Conservation (phyloP, 1,140 invertebrate species). For the Drosophila malerkotliana region DNA sequence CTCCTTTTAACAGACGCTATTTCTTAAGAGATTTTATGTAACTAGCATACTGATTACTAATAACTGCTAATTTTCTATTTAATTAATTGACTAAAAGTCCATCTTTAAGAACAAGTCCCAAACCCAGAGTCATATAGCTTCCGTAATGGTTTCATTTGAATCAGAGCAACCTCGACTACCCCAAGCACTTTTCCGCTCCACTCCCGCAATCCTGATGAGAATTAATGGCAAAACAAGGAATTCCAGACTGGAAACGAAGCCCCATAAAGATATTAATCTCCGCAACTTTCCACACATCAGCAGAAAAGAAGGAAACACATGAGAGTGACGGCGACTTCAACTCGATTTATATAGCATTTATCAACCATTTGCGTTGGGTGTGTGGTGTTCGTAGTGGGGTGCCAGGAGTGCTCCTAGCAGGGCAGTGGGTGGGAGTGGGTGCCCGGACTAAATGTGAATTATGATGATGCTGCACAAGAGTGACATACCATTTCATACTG, state of each 20-base stretch:
- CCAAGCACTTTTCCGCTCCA: neutral
- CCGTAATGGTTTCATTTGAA: neutral
- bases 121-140: too few relatives aligned
- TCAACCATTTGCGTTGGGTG: slow-evolving; percentile 57
- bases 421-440: slow-evolving; percentile 27
- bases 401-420: neutral
- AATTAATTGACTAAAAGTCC: too few relatives aligned
- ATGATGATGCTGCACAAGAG: slow-evolving; percentile 72
- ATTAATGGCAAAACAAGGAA: slow-evolving; percentile 22
- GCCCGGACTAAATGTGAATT: slow-evolving; percentile 56
- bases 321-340: slow-evolving; percentile 11
- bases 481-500: slow-evolving; percentile 54
- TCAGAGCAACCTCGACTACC: neutral
- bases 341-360: slow-evolving; percentile 43
- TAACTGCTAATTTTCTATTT: too few relatives aligned
- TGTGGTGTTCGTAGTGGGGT: neutral
- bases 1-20: too few relatives aligned
- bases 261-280: slow-evolving; percentile 41
- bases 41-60: too few relatives aligned
- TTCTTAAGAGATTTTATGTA: too few relatives aligned
- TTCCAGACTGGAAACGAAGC: neutral
- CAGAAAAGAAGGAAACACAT: neutral
- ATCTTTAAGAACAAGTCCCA: too few relatives aligned
- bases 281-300: slow-evolving; percentile 15
- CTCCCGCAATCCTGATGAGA: slow-evolving; percentile 13